phyloP scores from a whole-genome alignment of 1,140 invertebrate species.

The Aphis gossypii region DNA sequence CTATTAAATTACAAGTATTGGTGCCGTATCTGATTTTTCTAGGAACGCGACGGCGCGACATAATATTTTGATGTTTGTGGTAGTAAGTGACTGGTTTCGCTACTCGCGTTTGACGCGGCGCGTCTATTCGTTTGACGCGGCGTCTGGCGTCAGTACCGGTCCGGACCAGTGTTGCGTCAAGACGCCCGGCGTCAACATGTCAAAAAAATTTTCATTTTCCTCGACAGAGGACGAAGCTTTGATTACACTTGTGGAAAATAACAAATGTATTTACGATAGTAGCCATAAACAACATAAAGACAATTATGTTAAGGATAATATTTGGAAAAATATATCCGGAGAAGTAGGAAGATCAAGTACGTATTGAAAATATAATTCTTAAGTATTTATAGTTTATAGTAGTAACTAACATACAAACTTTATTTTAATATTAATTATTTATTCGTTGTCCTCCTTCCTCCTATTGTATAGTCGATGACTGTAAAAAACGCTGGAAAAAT shows the following conservation, averaged over 20 bases:
- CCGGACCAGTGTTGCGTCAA: neutral
- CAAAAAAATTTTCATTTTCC: too few relatives aligned
- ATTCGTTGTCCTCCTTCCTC: neutral
- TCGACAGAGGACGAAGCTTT: neutral
- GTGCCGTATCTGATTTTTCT: too few relatives aligned
- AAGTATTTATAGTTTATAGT: too few relatives aligned
- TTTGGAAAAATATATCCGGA: conserved; percentile 26
- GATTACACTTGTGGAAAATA: neutral
- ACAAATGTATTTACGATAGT: neutral
- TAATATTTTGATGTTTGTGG: too few relatives aligned
- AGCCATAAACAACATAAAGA: neutral
- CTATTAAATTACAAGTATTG: too few relatives aligned
- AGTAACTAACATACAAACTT: neutral
- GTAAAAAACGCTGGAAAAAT: conserved; percentile 16
- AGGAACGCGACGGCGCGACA: too few relatives aligned
- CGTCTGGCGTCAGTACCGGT: conserved; percentile 7
- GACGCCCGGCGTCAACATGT: neutral
- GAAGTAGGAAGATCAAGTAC: conserved; percentile 34
- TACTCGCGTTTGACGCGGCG: conserved; percentile 19
- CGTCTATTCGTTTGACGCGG: neutral
- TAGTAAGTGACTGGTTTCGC: neutral
- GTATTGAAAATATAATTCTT: conserved; percentile 34
- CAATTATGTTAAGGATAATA: neutral
- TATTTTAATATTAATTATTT: conserved; percentile 35
- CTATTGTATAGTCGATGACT: conserved; percentile 1